Conservation (phyloP, 2,113 vertebrate species). For the Apistogramma diplotaenia region DNA sequence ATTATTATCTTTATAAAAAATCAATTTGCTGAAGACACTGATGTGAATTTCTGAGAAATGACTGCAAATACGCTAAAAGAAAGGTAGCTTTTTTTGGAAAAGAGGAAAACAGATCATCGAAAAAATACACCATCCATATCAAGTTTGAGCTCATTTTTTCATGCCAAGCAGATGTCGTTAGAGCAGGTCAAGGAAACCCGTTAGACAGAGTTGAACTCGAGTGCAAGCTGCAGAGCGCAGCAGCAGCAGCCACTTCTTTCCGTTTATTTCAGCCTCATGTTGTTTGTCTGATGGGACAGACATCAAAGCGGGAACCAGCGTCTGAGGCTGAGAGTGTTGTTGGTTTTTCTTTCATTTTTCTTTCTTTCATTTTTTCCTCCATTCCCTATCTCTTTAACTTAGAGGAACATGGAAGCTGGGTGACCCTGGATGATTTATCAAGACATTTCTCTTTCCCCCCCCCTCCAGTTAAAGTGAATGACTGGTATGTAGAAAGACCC, state of each 20-base stretch:
- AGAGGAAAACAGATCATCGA: too few relatives aligned
- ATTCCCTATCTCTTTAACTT: conserved; percentile 25
- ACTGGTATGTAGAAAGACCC: conserved; percentile 65
- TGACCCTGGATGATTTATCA: conserved; percentile 66
- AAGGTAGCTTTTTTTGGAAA: background rate
- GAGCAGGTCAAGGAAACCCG: background rate
- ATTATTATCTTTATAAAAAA: too few relatives aligned
- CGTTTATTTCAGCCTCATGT: conserved; percentile 40
- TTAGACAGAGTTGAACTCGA: background rate
- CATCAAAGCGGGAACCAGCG: conserved; percentile 45
- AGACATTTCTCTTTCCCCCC: background rate
- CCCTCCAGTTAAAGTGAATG: conserved; percentile 49
- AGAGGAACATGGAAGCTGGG: conserved; percentile 55
- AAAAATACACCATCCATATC: background rate
- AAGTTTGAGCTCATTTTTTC: background rate
- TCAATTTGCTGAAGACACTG: background rate
- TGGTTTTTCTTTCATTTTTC: conserved; percentile 24
- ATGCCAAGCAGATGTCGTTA: background rate
- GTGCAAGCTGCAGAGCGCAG: background rate
- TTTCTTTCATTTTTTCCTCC: background rate
- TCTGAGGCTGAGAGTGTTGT: conserved; percentile 12
- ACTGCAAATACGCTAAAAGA: background rate
- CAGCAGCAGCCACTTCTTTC: conserved; percentile 43
- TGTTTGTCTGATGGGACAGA: conserved; percentile 38
- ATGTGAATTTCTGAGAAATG: background rate